Base-by-base conservation (phyloP, 1,140 invertebrate species). In the Brachystomella parvula region DNA sequence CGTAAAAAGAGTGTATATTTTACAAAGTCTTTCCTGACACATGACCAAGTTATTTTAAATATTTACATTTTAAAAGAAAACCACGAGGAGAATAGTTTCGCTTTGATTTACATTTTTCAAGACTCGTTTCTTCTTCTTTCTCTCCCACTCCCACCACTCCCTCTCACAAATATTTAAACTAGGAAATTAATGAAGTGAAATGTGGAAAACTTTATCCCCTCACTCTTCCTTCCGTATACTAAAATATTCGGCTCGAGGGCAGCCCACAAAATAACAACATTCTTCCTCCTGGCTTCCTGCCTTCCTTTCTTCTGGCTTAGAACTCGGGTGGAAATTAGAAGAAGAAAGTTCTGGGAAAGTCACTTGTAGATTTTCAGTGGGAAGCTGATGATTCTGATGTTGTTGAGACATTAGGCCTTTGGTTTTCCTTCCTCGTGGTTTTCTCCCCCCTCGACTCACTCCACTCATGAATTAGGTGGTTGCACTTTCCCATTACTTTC, bases 171-270 rank as follows among this genome's bases (percentile, higher is more conserved):
- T 6, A 24, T 17, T 53, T 53, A 6, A 17, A 53, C 49, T 24
- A 53, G 12, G 24, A 24, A 53, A 53, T 53, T 53, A 53, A 53
- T 53, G 49, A 53, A 53, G 49, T 53, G 49, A 53, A 53, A 53
- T 53, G 49, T 9, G 21, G 49, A 53, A 53, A 53, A 53, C 15
- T 53, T 53, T 17, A 53, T 39, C 19, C 35, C 19, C 35, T 17
- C 15, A 15, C 12, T 24, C 21, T 53, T 53, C 49, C 21, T 53
- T 53, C 49, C 21, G 6, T 6, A 17, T 24, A 12, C 24, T 53
- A 17, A 17, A 19, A 39, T 6, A 53, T 26, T 53, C 24, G 49
- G 49, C 49, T 24, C 6, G 6, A 24, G 24, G 49, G 49, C 49
- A 26, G 3, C 49, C 49, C 49, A 53, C 49, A 53, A 53, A 53